phyloP scores from a whole-genome alignment of 1,140 invertebrate species.

The Brachionus calyciflorus region DNA sequence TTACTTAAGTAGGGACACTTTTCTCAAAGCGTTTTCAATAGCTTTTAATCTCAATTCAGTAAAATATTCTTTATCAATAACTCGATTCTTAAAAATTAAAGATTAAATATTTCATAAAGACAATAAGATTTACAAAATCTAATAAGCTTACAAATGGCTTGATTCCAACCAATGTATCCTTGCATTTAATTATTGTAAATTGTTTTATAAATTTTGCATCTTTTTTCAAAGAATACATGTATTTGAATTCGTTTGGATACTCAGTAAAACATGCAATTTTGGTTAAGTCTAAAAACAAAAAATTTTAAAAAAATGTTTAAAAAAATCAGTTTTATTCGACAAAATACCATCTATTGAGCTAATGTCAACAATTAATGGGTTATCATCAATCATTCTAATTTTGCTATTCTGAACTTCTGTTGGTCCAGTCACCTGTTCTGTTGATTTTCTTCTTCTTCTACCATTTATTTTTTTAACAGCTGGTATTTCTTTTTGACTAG shows the following conservation, averaged over 20 bases:
- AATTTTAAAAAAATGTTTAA: background rate
- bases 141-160: conserved; percentile 37
- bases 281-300: background rate
- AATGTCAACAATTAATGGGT: background rate
- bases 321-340: background rate
- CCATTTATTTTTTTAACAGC: background rate
- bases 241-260: conserved; percentile 41
- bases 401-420: background rate
- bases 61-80: conserved; percentile 28
- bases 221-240: conserved; percentile 45
- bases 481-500: background rate
- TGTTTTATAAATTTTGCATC: conserved; percentile 26
- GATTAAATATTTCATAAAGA: background rate
- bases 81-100: background rate
- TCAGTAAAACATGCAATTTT: conserved; percentile 41
- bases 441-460: background rate
- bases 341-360: conserved; percentile 14
- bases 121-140: background rate
- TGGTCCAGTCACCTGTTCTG: background rate
- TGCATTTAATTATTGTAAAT: conserved; percentile 39
- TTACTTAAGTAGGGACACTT: conserved; percentile 30
- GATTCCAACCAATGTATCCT: conserved; percentile 34
- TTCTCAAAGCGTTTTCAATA: conserved; percentile 42
- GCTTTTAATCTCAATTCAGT: conserved; percentile 32
- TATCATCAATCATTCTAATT: background rate